Conservation (phyloP, 2,797 vertebrate species). For the Synaphobranchus kaupii region DNA sequence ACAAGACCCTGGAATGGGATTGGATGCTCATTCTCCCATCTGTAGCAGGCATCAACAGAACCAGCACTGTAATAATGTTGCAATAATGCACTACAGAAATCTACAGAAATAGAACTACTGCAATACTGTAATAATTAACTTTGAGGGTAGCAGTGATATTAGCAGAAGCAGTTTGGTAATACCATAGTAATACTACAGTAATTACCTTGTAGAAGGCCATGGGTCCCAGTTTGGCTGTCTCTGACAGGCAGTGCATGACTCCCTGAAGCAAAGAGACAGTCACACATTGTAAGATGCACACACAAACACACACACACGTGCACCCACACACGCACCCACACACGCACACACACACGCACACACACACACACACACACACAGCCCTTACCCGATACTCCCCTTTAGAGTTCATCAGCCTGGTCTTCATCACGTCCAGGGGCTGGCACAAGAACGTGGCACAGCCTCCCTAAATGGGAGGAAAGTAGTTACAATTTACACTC, state of each 20-base stretch:
- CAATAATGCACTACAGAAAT: not conserved
- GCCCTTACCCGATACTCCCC: slow-evolving; percentile 75
- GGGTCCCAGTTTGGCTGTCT: slow-evolving; percentile 77
- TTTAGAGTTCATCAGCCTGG: slow-evolving; percentile 84
- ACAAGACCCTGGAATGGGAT: slow-evolving; percentile 68
- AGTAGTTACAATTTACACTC: not conserved
- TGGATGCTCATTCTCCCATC: not conserved
- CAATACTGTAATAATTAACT: not conserved
- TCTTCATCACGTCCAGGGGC: slow-evolving; percentile 85
- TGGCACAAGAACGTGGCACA: slow-evolving; percentile 83
- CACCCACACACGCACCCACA: slow-evolving; percentile 28
- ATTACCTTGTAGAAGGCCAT: slow-evolving; percentile 82
- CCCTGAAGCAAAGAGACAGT: slow-evolving; percentile 60
- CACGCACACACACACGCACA: slow-evolving; percentile 33
- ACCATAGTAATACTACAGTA: not conserved
- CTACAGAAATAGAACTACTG: not conserved
- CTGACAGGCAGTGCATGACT: slow-evolving; percentile 75
- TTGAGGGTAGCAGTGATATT: not conserved
- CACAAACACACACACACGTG: slow-evolving; percentile 3
- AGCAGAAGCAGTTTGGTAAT: not conserved
- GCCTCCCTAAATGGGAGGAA: slow-evolving; percentile 66
- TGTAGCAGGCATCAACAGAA: not conserved
- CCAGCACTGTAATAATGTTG: no score
- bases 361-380: slow-evolving; percentile 23
- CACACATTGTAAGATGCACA: not conserved